Evolutionary conservation across 2,797 vertebrate species (phyloP).

Genomic region (Chaenodraco wilsoni): DNA sequence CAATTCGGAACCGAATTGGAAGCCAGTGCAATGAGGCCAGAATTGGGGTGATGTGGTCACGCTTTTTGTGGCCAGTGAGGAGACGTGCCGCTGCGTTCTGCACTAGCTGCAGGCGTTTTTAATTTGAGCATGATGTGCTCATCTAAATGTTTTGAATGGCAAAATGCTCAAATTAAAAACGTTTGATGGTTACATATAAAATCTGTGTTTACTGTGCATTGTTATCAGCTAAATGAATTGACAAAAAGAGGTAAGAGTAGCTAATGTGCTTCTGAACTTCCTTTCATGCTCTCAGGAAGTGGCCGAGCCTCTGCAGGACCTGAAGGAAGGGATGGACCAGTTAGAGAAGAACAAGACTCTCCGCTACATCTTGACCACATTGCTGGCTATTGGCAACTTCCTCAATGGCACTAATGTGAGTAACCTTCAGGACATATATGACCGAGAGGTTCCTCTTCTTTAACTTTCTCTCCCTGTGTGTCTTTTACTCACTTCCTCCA

Average conservation of each 20-base stretch:
- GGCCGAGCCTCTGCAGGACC: slow-evolving; percentile 95
- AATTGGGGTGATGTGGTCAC: no score
- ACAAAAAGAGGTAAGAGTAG: neutral
- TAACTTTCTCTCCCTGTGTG: slow-evolving; percentile 30
- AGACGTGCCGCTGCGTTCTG: no score
- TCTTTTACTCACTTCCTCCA: slow-evolving; percentile 47
- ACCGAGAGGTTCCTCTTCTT: slow-evolving; percentile 21
- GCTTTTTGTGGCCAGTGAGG: no score
- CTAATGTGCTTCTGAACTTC: neutral
- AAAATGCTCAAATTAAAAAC: no score
- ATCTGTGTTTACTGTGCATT: neutral
- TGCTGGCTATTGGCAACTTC: slow-evolving; percentile 97
- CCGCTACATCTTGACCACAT: slow-evolving; percentile 92
- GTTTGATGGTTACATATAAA: no score
- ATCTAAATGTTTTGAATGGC: no score
- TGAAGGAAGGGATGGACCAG: slow-evolving; percentile 99
- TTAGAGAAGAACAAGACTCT: slow-evolving; percentile 96
- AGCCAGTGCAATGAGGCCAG: no score
- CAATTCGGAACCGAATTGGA: no score
- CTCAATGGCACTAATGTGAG: slow-evolving; percentile 97
- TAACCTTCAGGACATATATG: slow-evolving; percentile 32
- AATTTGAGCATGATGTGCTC: no score
- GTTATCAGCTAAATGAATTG: neutral
- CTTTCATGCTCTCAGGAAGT: slow-evolving; percentile 86
- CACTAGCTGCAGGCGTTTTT: no score